Base-by-base conservation (phyloP, 1,140 invertebrate species). In the Diuraphis noxia region DNA sequence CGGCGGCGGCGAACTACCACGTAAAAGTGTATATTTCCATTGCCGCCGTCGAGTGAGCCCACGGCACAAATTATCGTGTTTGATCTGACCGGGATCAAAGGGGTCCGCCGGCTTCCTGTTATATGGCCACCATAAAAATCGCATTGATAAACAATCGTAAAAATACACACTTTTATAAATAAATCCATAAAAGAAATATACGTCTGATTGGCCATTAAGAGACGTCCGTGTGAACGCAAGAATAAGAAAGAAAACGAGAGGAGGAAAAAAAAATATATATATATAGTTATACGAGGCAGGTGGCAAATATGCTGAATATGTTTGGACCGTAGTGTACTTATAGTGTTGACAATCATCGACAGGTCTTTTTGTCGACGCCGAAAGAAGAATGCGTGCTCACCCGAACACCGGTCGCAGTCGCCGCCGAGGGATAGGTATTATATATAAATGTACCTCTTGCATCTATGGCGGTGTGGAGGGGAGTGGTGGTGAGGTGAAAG, bases 141-240 rank as follows among this genome's bases (percentile, higher is more conserved):
- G 89, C 89, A 91, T 91, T 91, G 89, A 91, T 91, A 91, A 91
- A 91, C 89, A 91, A 91, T 91, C 89, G 89, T 91, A 91, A 91
- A 91, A 91, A 91, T 91, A 91, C 77, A 91, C 77, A 82, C 89
- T 81, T 91, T 91, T 91, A 91, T 91, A 91, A 91, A 91, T 91
- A 91, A 91, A 91, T 91, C 89, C 89, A 82, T 91, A 91, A 91
- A 91, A 91, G 72, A 91, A 91, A 82, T 82, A 81, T 81, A 91
- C 30, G 89, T 91, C 89, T 79, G 89, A 81, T 77, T 91, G 89
- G 77, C 72, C 89, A 63, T 81, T 46, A 82, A 77, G 89, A 72
- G 34, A 46, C 72, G 88, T 72, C n/a, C 63, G 63, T 46, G 88
- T 88, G 86, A 40, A 40, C 30, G 36, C 56, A 34, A 41, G 88